Conservation (phyloP, 2,888 invertebrate genomes). For the Brenthis ino region DNA sequence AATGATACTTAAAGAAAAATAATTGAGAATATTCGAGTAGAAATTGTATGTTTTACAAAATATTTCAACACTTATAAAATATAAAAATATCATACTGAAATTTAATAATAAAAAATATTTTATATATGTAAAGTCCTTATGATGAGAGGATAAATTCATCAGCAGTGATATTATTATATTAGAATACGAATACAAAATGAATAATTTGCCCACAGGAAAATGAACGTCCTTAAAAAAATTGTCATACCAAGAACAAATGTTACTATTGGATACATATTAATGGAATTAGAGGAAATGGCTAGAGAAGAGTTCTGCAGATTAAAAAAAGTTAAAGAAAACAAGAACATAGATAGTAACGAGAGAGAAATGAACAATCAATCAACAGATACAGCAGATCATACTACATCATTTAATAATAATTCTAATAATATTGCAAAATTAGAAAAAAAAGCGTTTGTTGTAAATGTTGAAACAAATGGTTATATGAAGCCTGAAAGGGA, state of each 20-base stretch:
- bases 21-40: no score
- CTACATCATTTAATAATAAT: neutral
- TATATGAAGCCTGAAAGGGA: neutral
- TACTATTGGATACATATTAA: slow-evolving; percentile 49
- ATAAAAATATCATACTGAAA: neutral
- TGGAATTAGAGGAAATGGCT: slow-evolving; percentile 52
- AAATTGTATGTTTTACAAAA: no score
- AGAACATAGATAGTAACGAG: slow-evolving; percentile 29
- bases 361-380: slow-evolving; percentile 26
- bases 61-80: no score
- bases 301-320: slow-evolving; percentile 54
- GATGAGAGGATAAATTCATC: slow-evolving; percentile 12
- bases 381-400: neutral
- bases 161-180: slow-evolving; percentile 30
- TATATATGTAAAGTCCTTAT: neutral
- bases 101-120: neutral
- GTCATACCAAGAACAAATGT: slow-evolving; percentile 50
- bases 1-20: no score
- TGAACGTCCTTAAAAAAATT: slow-evolving; percentile 51
- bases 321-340: slow-evolving; percentile 47
- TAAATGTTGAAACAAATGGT: no score
- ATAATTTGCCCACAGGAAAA: slow-evolving; percentile 48
- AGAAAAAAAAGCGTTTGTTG: neutral
- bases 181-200: slow-evolving; percentile 1
- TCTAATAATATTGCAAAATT: neutral